Base-by-base conservation (phyloP, 1,140 invertebrate genomes). In the Bradysia coprophila region DNA sequence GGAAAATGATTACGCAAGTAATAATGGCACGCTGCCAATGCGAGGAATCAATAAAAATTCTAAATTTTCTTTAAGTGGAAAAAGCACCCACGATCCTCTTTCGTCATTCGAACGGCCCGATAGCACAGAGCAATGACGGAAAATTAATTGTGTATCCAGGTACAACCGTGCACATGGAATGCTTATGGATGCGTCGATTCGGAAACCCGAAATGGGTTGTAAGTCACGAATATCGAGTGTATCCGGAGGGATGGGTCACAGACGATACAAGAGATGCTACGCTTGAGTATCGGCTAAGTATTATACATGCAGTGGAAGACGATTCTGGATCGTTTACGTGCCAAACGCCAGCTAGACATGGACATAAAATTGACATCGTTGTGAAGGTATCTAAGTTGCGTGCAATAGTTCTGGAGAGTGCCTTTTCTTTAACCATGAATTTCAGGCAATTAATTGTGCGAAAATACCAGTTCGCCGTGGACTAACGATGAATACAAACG, bases 1-100 rank as follows among this genome's bases (percentile, higher is more conserved):
- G 60, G 77, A 82, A 53, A 80, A 84, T 49, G 82, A 88, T 56
- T 88, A 86, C 58, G 81, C 81, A 3, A 72, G 80, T 82, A 62
- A 32, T 31, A 13, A 19, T 19, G 22, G n/a, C 20, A 18, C 33
- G 10, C 11, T 19, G 10, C 13, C 21, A 20, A 15, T 9, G 15
- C 38, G 19, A 10, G 4, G 5, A 3, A 15, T 6, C 18, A 36
- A n/a, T 5, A 36, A 36, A n/a, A 36, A n/a, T 15, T 10, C 5
- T 36, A 18, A 36, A 36, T 8, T 36, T n/a, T 8, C 6, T 36
- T 41, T 8, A 51, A 83, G 79, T 87, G 73, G 82, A 87, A 48
- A 86, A 86, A 56, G 75, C 81, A 1, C 84, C 85, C 0, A 88
- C 85, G 3, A 84, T 89, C 43, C 57, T 88, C 18, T 86, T 88